Percentiles rank a stretch among this genome's conserved stretches.
phyloP scores from a whole-genome alignment of 2,113 vertebrate species.

The Emydura subglobosa region DNA sequence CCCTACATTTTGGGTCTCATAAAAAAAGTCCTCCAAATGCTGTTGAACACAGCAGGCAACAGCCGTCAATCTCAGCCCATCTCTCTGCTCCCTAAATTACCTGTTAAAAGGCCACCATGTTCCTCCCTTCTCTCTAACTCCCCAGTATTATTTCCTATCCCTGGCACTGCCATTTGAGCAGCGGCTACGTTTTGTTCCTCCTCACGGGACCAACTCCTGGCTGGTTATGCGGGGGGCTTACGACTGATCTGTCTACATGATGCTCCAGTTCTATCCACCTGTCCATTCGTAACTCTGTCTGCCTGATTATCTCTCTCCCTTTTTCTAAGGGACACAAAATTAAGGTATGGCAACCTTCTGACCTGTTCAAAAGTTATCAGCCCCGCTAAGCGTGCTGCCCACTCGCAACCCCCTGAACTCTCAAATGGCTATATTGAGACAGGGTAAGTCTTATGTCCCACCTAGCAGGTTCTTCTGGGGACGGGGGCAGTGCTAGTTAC shows the following conservation, averaged over 20 bases:
- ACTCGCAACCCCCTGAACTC: background rate
- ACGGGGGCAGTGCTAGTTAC: background rate
- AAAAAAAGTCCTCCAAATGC: background rate
- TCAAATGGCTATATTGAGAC: background rate
- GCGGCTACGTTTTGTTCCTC: background rate
- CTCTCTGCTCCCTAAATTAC: background rate
- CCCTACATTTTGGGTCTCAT: background rate
- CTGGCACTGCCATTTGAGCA: background rate
- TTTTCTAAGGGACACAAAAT: slow-evolving; percentile 10
- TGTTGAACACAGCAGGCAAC: background rate
- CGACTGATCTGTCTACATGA: background rate
- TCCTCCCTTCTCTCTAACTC: background rate
- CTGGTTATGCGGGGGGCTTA: background rate
- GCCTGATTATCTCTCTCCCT: background rate
- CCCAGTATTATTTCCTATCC: background rate
- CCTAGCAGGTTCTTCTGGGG: background rate
- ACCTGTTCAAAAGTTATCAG: slow-evolving; percentile 25
- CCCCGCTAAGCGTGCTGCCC: background rate
- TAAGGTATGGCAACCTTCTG: background rate
- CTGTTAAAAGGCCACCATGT: background rate
- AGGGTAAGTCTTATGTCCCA: background rate
- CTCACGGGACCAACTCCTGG: background rate
- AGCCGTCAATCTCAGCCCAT: background rate
- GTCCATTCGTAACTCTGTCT: slow-evolving; percentile 19
- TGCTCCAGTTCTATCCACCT: slow-evolving; percentile 29